Percentiles rank a stretch among this genome's conserved stretches.
Evolutionary conservation across 92 coral and sea anemone species (phyloP).

Genomic region (Nematostella vectensis): DNA sequence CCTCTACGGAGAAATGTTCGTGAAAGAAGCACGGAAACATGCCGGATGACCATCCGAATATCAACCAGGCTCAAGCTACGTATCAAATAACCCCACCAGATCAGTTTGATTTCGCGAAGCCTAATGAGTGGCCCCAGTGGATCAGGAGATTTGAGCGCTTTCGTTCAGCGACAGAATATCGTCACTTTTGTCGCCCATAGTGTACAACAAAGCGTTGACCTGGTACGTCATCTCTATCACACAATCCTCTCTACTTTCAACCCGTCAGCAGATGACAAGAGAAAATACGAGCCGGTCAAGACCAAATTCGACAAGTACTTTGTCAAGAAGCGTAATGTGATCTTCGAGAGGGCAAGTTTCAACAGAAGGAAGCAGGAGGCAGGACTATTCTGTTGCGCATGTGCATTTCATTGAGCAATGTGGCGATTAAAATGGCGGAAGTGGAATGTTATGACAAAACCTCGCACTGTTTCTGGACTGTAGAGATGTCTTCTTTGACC

Average conservation of each 20-base stretch:
- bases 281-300: conserved; percentile 39
- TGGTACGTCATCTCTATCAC: conserved; percentile 15
- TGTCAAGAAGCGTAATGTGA: conserved; percentile 28
- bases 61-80: background rate
- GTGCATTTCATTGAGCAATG: too few species aligned
- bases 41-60: background rate
- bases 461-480: too few species aligned
- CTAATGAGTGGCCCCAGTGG: conserved; percentile 62
- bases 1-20: too few species aligned
- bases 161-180: conserved; percentile 39
- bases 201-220: conserved; percentile 59
- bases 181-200: conserved; percentile 33
- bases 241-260: conserved; percentile 48
- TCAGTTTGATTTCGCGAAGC: conserved; percentile 19
- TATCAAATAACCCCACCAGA: conserved; percentile 14
- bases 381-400: too few species aligned
- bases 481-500: too few species aligned
- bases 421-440: too few species aligned
- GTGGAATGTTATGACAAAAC: too few species aligned
- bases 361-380: conserved; percentile 30
- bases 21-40: background rate
- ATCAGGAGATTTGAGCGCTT: conserved; percentile 54
- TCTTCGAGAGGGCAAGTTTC: conserved; percentile 35
- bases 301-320: conserved; percentile 30
- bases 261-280: conserved; percentile 37